phyloP scores from a whole-genome alignment of 2,888 invertebrate genomes.

The Parthenolecanium corni region DNA sequence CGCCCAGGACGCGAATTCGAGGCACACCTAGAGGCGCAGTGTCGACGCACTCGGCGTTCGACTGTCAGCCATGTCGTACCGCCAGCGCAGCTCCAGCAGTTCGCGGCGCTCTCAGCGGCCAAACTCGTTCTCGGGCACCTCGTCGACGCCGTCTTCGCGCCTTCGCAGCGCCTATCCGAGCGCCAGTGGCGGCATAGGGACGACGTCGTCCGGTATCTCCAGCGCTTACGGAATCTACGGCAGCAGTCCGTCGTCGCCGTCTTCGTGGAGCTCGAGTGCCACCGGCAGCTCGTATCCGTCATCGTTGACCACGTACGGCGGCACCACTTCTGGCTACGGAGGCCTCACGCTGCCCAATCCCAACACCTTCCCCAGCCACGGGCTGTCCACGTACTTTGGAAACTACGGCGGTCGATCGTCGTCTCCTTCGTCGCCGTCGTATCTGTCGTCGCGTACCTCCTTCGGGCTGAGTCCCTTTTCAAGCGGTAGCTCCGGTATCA shows the following conservation, averaged over 20 bases:
- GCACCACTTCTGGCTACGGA: constrained; percentile 55
- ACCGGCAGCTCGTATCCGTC: constrained; percentile 1
- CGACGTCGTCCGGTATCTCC: background rate
- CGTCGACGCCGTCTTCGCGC: constrained; percentile 21
- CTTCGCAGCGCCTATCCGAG: constrained; percentile 10
- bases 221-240: constrained; percentile 10
- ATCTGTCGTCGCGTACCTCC: constrained; percentile 12
- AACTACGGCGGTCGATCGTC: constrained; percentile 4
- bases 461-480: background rate
- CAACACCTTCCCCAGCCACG: constrained; percentile 35
- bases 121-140: constrained; percentile 23
- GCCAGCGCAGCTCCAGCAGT: background rate
- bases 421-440: constrained; percentile 28
- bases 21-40: too few species aligned
- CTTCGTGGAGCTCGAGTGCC: constrained; percentile 23
- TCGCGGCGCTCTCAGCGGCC: constrained; percentile 22
- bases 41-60: too few species aligned
- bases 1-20: too few species aligned
- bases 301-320: constrained; percentile 45
- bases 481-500: too few species aligned
- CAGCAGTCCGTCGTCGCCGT: constrained; percentile 24
- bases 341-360: constrained; percentile 49
- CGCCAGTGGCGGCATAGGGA: background rate
- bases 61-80: constrained; percentile 14
- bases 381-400: constrained; percentile 18